Evolutionary conservation across 2,797 vertebrate genomes (phyloP), one percentile per base, ranked within the genome.

Genomic region (Takifugu rubripes): DNA sequence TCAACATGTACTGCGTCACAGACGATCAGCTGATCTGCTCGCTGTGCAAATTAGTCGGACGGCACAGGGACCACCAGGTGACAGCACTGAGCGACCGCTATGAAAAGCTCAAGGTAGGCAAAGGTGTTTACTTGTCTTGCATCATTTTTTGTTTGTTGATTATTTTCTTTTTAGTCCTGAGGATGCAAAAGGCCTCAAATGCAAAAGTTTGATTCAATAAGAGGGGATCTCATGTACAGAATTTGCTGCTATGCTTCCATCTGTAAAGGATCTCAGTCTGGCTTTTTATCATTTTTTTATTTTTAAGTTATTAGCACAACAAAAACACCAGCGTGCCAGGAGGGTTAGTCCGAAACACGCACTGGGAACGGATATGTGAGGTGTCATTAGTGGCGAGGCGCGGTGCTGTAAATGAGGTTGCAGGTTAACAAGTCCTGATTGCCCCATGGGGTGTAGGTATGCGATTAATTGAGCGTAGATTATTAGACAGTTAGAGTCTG

Each of bases 1-100:
- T 97, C 70, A 97, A 97, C 86, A 96, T 98, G 95, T 97, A 97
- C 91, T 98, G 95, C 17, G 94, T 96, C 76, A 94, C 90, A 0
- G 95, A 98, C 2, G 95, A 98, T 70, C 94, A 97, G 89, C 89
- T 98, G 61, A 97, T 98, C 77, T 98, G 95, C 91, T 95, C 95
- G 56, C 92, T 98, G 86, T 98, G 95, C 90, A 98, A 98, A 74
- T 90, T 98, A 89, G 95, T 97, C 0, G 95, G 95, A 52, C 81
- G 95, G 69, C 95, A 98, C 89, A 91, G 94, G 46, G 95, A 97
- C 83, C 95, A 98, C 90, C 95, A 97, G 71, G 95, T 98, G 90
- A 94, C 94, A 66, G 94, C 95, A 60, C 89, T 98, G 77, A 94
- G 93, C 25, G 95, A 98, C 70, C 93, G 95, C 81, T 96, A 94